These are phyloP conservation scores for Drosophila rubida DNA, from an alignment of 2,888 invertebrate genomes.

Conservation along the genomic window DNA sequence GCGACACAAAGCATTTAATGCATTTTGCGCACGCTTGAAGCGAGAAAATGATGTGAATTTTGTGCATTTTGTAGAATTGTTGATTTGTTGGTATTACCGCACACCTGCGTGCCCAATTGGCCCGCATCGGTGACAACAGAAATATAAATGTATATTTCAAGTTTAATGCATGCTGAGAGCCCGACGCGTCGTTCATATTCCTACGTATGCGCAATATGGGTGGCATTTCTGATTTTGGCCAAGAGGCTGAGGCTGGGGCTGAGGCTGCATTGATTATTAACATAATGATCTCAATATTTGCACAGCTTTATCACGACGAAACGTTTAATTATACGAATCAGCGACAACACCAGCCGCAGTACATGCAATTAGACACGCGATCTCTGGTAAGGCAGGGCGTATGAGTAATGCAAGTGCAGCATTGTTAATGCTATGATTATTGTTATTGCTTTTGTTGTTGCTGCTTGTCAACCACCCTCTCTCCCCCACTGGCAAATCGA, in stretches of 20 bases:
- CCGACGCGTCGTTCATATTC: neutral
- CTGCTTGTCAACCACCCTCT: constrained; percentile 23
- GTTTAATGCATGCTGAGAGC: constrained; percentile 61
- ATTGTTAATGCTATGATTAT: constrained; percentile 44
- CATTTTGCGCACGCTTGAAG: constrained; percentile 71
- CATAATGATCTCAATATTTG: constrained; percentile 81
- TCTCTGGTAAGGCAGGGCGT: constrained; percentile 67
- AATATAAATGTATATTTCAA: constrained; percentile 49
- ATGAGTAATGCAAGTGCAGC: constrained; percentile 70
- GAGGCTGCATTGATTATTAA: constrained; percentile 59
- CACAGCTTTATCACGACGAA: constrained; percentile 74
- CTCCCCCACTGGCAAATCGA: neutral
- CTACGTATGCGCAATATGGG: constrained; percentile 19
- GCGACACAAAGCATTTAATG: constrained; percentile 54
- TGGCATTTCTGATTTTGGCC: constrained; percentile 33
- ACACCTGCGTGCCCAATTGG: constrained; percentile 74
- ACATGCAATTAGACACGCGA: constrained; percentile 72
- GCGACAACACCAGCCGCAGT: constrained; percentile 34
- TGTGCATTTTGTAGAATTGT: constrained; percentile 48
- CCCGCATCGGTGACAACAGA: constrained; percentile 65
- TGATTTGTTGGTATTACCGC: constrained; percentile 51
- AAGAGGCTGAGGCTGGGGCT: constrained; percentile 55
- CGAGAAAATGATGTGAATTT: constrained; percentile 69
- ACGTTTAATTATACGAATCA: constrained; percentile 67
- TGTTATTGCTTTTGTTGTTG: constrained; percentile 18